Evolutionary conservation across 1,140 invertebrate species (phyloP), one percentile per base, ranked within the genome.

Genomic region (Notospermus geniculatus): DNA sequence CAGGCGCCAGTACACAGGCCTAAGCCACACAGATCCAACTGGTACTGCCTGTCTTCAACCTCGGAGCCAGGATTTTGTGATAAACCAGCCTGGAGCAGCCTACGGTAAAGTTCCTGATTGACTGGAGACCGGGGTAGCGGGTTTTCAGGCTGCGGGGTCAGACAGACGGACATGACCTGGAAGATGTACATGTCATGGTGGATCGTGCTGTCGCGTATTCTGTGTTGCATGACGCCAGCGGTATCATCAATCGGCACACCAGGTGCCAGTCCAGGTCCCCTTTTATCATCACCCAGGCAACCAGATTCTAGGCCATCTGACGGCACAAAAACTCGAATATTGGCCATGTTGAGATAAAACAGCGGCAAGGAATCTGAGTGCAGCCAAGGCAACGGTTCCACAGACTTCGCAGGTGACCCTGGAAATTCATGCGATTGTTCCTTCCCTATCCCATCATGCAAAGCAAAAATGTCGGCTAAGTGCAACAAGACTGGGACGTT

Each of bases 11-110:
- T 87, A 59, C 84, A 86, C 0, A 88, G 71, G 17, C 85, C 85
- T 45, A 91, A 78, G 11, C 86, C 87, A 30, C 81, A 83, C 2
- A 93, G 72, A 66, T 88, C 84, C 17, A 93, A 78, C 78, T 93
- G 89, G 77, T 93, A 94, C 73, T 94, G 92, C 11, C 90, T 83
- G 73, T 93, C 91, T 77, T 94, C 91, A 2, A 92, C 82, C 17
- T 86, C 86, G 13, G 88, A 87, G n/a, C 89, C 88, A 36, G 88
- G 88, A 27, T 89, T 81, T 13, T 68, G 65, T 7, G 70, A 71
- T n/a, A 75, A 27, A 80, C 83, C 71, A 89, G 84, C 57, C 86
- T 83, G 75, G 11, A 75, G 30, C 0, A 72, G 75, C 17, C 61
- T 65, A 25, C 67, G 64, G 54, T 75, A 79, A 30, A 80, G 50